Evolutionary conservation across 2,888 invertebrate genomes (phyloP), one percentile per base, ranked within the genome.

Genomic region (Acanthosepion lycidas): DNA sequence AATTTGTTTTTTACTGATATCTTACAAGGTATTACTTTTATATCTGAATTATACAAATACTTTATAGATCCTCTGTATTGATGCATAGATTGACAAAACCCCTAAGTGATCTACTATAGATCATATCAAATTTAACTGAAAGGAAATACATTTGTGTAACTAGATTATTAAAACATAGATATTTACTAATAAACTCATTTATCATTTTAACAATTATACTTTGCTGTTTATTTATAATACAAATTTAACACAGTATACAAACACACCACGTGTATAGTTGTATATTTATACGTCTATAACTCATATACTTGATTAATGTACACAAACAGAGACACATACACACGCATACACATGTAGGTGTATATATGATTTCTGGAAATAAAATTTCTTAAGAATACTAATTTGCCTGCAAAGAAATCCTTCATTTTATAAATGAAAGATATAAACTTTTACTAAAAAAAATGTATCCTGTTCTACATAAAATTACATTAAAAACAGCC

Each of bases 401-500:
- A 59, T 59, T 59, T 59, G 20, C 59, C 59, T 59, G 59, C 59
- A 59, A 59, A 59, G 55, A 20, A 59, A 59, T 59, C 59, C 59
- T n/a, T n/a, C 6, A 12, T 78, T 0, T n/a, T n/a, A n/a, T 20
- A n/a, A 33, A 78, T 9, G 78, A 78, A 78, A 78, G n/a, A 78
- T 9, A 78, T 9, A 78, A n/a, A 78, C n/a, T 78, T 78, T 42
- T 42, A 42, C 3, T 78, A 33, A 12, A 78, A 12, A 78, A 78
- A 55, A 78, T 33, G 23, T 78, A 78, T 78, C 15, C n/a, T 15
- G 78, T 78, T n/a, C n/a, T 33, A 78, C 9, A 78, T 78, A 78
- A 78, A n/a, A 78, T 78, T 33, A 78, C 78, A 78, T 78, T n/a
- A 78, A 78, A 78, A 78, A 33, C 78, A 78, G 78, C 78, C 78